A percentile compares a stretch with the other conserved stretches of the same genome.
These are phyloP conservation scores for Pogonophryne albipinna DNA, from an alignment of 2,797 vertebrate species.

Conservation along the genomic window DNA sequence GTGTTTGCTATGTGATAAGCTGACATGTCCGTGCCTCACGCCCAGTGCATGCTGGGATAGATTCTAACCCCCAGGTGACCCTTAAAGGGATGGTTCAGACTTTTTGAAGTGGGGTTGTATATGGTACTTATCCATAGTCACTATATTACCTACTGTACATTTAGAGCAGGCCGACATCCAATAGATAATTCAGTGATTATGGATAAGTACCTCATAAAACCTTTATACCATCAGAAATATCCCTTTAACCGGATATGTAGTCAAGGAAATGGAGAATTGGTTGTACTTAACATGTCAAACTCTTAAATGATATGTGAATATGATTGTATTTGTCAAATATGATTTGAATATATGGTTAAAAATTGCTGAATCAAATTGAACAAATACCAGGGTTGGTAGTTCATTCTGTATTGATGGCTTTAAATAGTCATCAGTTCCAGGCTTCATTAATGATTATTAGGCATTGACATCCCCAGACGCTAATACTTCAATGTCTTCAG, in stretches of 20 bases:
- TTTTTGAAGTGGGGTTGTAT: too few species aligned
- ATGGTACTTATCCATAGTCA: too few species aligned
- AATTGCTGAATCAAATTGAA: slow-evolving; percentile 2
- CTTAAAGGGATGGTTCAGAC: not conserved
- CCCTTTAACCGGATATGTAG: slow-evolving; percentile 6
- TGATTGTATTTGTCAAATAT: slow-evolving; percentile 3
- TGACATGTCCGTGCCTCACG: slow-evolving; percentile 27
- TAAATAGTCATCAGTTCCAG: slow-evolving; percentile 41
- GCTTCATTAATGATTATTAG: slow-evolving; percentile 59
- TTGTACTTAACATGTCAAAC: slow-evolving; percentile 3
- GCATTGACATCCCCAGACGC: slow-evolving; percentile 36
- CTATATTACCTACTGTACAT: too few species aligned
- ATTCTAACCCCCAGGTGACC: slow-evolving; percentile 10
- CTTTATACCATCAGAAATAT: too few species aligned
- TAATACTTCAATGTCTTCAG: slow-evolving; percentile 53
- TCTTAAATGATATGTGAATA: slow-evolving; percentile 11
- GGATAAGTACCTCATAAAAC: too few species aligned
- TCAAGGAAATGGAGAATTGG: slow-evolving; percentile 25
- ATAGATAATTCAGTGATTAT: too few species aligned
- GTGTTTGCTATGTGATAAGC: slow-evolving; percentile 44
- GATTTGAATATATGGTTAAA: too few species aligned
- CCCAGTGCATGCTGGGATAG: slow-evolving; percentile 43
- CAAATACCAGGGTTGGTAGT: slow-evolving; percentile 10
- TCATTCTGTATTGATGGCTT: slow-evolving; percentile 48
- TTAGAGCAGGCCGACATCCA: too few species aligned